Base-by-base conservation (phyloP, 1,140 invertebrate genomes). In the Drosophila triauraria region DNA sequence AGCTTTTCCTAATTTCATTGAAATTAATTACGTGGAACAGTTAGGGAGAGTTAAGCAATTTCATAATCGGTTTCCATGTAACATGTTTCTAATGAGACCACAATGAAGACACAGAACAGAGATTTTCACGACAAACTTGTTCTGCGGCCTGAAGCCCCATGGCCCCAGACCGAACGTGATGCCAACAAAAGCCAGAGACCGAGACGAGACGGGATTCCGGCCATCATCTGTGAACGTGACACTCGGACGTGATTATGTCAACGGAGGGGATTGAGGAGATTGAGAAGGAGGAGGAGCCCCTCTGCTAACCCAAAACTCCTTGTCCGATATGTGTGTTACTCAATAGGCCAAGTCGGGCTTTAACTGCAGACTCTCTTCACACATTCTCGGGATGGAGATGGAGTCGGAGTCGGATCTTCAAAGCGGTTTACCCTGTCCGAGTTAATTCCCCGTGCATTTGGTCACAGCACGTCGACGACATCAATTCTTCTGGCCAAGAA, bases 231-330 rank as follows among this genome's bases (percentile, higher is more conserved):
- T 56, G 85, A 88, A 88, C 84, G 84, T 87, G 84, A 88, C 80
- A 84, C 84, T 88, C 72, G 80, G 82, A 88, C 84, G 84, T 87
- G 80, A 87, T 87, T 87, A 87, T 87, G 84, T 87, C 84, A 87
- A 84, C 65, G 72, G 65, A 80, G 74, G 20, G 38, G 30, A 35
- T 53, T 71, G 40, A 85, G 62, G 74, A 32, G 44, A 54, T 59
- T 32, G 38, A 27, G 43, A 27, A 23, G 32, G 53, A 15, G 53
- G 32, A 38, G 35, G 35, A 15, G 20, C 15, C 38, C n/a, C 23
- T 42, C 25, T 13, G 9, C 12, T 57, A 42, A 58, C 30, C 51
- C 27, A 44, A 38, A 56, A 25, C 30, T 27, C 42, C 40, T 46
- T 50, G 46, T 40, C 10, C 38, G 30, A 27, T 56, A 63, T 64